Evolutionary conservation across 2,113 vertebrate genomes (phyloP).

Genomic region (Hippocampus zosterae): DNA sequence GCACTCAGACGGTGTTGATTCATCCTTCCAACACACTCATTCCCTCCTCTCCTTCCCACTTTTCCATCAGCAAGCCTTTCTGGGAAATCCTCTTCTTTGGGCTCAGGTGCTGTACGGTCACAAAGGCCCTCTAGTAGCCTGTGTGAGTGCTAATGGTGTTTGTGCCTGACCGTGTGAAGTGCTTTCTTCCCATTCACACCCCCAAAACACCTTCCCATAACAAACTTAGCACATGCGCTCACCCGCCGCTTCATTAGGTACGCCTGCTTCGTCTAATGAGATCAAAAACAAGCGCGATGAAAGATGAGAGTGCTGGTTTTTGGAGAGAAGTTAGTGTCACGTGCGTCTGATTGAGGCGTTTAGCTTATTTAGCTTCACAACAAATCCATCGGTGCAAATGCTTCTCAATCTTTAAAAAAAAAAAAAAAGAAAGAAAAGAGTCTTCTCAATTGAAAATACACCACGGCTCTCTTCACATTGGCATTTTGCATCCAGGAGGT

Average conservation of each 20-base stretch:
- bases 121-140: conserved; percentile 63
- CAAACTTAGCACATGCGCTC: neutral
- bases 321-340: neutral
- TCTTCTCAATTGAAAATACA: too few relatives aligned
- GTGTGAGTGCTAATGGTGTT: conserved; percentile 70
- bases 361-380: neutral
- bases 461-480: too few relatives aligned
- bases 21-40: neutral
- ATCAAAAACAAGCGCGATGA: neutral
- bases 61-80: conserved; percentile 72
- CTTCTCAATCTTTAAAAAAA: too few relatives aligned
- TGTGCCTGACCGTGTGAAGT: conserved; percentile 34
- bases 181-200: neutral
- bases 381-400: too few relatives aligned
- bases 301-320: neutral
- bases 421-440: too few relatives aligned
- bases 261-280: neutral
- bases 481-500: too few relatives aligned
- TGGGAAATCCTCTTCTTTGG: conserved; percentile 75
- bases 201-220: neutral
- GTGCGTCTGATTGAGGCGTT: neutral
- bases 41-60: conserved; percentile 32
- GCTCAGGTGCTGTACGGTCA: conserved; percentile 75
- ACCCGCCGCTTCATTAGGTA: neutral
- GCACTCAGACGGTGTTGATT: conserved; percentile 4